Base-by-base conservation (phyloP, 2,113 vertebrate species). In the Lampris incognitus region DNA sequence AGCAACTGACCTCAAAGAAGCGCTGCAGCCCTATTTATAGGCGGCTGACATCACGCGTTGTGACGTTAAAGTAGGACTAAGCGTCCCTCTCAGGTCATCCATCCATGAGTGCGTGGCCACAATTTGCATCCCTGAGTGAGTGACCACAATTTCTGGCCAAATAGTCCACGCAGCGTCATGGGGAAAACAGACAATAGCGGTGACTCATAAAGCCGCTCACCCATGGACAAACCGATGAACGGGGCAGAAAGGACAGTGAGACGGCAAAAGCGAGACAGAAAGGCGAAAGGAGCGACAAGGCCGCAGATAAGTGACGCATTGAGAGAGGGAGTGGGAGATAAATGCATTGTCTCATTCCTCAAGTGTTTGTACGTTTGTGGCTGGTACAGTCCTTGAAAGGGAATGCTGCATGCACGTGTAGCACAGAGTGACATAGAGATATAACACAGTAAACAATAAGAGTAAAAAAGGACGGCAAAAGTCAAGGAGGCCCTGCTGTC, bases 251-350 rank as follows among this genome's bases (percentile, higher is more conserved):
- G 24, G 24, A 11, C 9, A 51, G 38, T 39, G 42, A 9, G 9
- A 59, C 52, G 73, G 50, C 64, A 10, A 51, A 67, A 11, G 54
- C 49, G 1, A 3, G 9, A 72, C 38, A 62, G 55, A 24, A 42
- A 57, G 13, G 8, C 4, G 60, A 41, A 36, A 69, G 41, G 63
- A 69, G 9, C 48, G 56, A 74, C 72, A 74, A 72, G 78, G 72
- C 36, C 61, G 67, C 10, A 79, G 84, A 89, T 75, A 84, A 79
- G 40, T 54, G 60, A 66, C 6, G 54, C 46, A 58, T 6, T 78
- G 66, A 76, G 62, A 48, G 9, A 46, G 11, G 44, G 48, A 56
- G 69, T 56, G 60, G 60, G 63, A 83, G 74, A 80, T 50, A 41
- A 78, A 6, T 0, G 39, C 68, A 74, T 58, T 52, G 57, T 81